These are phyloP conservation scores for Drosophila nr. perissopoda DNA, from an alignment of 2,888 invertebrate genomes.

Conservation along the genomic window DNA sequence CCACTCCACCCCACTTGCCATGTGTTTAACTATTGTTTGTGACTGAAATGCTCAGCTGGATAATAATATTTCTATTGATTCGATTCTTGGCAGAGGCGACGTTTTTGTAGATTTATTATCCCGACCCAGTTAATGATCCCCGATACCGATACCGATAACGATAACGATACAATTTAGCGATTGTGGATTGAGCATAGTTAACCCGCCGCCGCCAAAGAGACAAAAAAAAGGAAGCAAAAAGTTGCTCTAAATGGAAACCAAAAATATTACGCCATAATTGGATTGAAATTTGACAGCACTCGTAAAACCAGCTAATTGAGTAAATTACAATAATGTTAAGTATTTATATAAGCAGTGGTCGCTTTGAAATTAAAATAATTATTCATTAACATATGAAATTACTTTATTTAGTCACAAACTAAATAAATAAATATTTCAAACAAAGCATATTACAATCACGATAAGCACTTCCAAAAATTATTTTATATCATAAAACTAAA, in stretches of 20 bases:
- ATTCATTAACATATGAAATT: not conserved
- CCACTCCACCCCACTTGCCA: constrained; percentile 15
- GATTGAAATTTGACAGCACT: constrained; percentile 49
- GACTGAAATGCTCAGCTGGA: constrained; percentile 21
- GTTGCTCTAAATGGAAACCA: constrained; percentile 39
- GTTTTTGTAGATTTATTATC: constrained; percentile 61
- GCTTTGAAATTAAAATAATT: not conserved
- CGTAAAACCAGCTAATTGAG: constrained; percentile 30
- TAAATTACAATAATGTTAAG: constrained; percentile 34
- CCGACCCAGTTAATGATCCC: constrained; percentile 26
- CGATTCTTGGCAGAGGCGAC: constrained; percentile 66
- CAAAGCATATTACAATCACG: not conserved
- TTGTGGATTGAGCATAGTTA: constrained; percentile 45
- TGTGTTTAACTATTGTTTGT: constrained; percentile 17
- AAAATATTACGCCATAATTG: constrained; percentile 69
- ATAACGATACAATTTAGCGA: constrained; percentile 20
- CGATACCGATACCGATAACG: constrained; percentile 29
- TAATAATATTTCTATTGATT: constrained; percentile 44
- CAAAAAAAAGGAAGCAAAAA: constrained; percentile 32
- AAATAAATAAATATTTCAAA: not conserved
- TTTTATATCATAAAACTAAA: not conserved
- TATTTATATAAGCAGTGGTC: constrained; percentile 11
- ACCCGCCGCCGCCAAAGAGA: constrained; percentile 58
- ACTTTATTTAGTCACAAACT: not conserved
- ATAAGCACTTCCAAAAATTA: not conserved